Percentiles rank a stretch among this genome's conserved stretches.
Evolutionary conservation across 2,797 vertebrate species (phyloP).

Genomic region (Syndactyla subalaris): DNA sequence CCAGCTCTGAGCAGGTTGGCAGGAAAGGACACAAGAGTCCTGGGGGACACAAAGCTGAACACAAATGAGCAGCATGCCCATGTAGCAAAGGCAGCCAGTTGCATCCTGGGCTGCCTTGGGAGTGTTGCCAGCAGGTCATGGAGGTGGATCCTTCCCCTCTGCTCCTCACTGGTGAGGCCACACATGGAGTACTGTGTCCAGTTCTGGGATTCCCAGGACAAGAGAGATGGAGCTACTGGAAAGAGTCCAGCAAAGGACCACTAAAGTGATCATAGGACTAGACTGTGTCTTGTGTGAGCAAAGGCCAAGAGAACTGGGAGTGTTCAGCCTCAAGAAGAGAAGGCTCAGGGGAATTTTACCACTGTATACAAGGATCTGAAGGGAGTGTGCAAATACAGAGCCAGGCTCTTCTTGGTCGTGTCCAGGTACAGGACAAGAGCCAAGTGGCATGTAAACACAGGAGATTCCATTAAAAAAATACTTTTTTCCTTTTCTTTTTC

Average conservation of each 20-base stretch:
- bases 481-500: not conserved
- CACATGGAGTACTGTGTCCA: not conserved
- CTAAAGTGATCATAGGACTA: not conserved
- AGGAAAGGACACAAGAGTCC: not conserved
- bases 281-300: not conserved
- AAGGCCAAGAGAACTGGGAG: not conserved
- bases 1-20: not conserved
- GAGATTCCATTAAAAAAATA: not conserved
- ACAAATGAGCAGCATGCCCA: accelerated
- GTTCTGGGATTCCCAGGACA: not conserved
- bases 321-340: not conserved
- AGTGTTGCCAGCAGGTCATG: not conserved
- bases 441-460: not conserved
- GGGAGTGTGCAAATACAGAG: not conserved
- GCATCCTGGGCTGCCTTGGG: not conserved
- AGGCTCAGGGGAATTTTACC: not conserved
- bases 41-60: not conserved
- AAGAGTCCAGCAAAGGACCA: not conserved
- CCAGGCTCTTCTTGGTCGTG: not conserved
- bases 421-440: not conserved
- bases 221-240: not conserved
- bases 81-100: not conserved
- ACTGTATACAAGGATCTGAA: not conserved
- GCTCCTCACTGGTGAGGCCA: not conserved
- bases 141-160: not conserved